These are phyloP conservation scores for Calliopsis andreniformis DNA, from an alignment of 1,140 invertebrate species.

Conservation along the genomic window DNA sequence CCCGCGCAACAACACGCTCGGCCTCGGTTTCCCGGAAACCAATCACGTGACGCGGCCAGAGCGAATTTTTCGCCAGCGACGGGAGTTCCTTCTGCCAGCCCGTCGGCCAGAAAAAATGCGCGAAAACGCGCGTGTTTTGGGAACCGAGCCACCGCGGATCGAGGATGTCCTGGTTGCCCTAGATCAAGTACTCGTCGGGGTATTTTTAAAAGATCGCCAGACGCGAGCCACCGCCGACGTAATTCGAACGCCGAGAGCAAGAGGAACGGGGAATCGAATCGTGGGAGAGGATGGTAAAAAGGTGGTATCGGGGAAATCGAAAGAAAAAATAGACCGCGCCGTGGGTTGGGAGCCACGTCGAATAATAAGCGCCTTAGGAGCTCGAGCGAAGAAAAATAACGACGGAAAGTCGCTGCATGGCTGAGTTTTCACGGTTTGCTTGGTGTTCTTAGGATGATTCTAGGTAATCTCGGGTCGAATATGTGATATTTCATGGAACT, in stretches of 20 bases:
- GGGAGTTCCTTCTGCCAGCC: not conserved
- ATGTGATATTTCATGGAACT: no score
- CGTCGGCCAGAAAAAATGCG: not conserved
- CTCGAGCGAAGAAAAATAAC: conserved; percentile 6
- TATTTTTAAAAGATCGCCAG: conserved; percentile 73
- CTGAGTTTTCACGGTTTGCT: not conserved
- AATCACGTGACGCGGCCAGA: conserved; percentile 5
- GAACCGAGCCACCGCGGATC: conserved; percentile 48
- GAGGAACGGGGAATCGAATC: no score
- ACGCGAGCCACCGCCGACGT: conserved; percentile 50
- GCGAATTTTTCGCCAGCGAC: not conserved
- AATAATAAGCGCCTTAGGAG: conserved; percentile 48
- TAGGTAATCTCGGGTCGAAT: no score
- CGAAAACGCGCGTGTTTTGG: conserved; percentile 17
- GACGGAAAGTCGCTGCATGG: not conserved
- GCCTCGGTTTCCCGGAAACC: conserved; percentile 24
- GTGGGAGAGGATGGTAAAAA: not conserved
- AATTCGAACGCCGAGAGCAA: conserved; percentile 27
- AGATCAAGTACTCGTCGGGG: conserved; percentile 71
- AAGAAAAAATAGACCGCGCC: conserved; percentile 60
- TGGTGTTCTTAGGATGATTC: not conserved
- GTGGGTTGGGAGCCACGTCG: conserved; percentile 5
- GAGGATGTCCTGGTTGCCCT: conserved; percentile 73
- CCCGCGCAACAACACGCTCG: not conserved
- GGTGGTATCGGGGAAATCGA: conserved; percentile 47